Evolutionary conservation across 1,140 invertebrate genomes (phyloP).

Genomic region (Psix sp.): DNA sequence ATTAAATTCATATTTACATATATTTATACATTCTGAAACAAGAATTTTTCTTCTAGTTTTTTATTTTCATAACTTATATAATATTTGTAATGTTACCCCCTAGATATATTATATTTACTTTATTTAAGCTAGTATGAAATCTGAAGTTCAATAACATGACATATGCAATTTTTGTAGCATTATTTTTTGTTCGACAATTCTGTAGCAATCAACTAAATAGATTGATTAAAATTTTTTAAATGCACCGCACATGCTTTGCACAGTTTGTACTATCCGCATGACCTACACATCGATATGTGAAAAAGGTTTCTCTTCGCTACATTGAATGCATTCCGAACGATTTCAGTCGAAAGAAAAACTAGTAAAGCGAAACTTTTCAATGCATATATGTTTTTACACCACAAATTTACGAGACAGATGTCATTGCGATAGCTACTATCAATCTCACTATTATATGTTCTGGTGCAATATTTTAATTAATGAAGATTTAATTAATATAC

Average conservation of each 20-base stretch:
- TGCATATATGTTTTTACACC: constrained; percentile 31
- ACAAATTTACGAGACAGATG: constrained; percentile 31
- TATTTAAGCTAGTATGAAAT: too few species aligned
- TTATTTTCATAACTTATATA: too few species aligned
- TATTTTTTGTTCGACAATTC: constrained; percentile 28
- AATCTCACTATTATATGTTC: too few species aligned
- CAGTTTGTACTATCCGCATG: constrained; percentile 31
- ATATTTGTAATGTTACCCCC: too few species aligned
- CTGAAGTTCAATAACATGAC: too few species aligned
- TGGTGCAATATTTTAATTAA: too few species aligned
- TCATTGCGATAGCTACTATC: too few species aligned
- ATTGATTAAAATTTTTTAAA: constrained; percentile 51
- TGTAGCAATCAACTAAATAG: constrained; percentile 43
- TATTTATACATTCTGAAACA: too few species aligned
- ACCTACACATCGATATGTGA: constrained; percentile 31
- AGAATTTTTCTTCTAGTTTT: too few species aligned
- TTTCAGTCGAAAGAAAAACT: constrained; percentile 34
- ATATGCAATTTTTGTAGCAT: constrained; percentile 10
- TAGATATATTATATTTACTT: too few species aligned
- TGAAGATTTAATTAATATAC: too few species aligned
- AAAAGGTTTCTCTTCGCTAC: constrained; percentile 35
- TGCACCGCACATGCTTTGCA: constrained; percentile 36
- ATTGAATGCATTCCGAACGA: constrained; percentile 25
- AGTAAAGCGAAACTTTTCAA: constrained; percentile 40
- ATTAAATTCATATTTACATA: too few species aligned